These are phyloP conservation scores for Cyanoderma ruficeps DNA, from an alignment of 2,113 vertebrate species.

Conservation along the genomic window DNA sequence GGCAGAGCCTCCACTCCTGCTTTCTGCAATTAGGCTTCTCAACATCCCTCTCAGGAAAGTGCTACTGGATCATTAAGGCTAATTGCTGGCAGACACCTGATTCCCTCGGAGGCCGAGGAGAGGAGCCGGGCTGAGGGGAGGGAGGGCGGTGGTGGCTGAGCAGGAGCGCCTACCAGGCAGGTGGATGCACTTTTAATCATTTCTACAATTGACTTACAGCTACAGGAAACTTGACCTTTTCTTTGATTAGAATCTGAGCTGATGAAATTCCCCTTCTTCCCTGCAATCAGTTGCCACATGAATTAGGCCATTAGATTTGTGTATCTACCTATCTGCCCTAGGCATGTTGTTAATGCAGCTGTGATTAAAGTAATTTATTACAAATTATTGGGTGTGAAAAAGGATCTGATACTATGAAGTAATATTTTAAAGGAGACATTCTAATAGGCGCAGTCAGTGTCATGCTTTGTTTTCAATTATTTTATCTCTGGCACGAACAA, in stretches of 20 bases:
- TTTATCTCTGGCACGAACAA: background rate
- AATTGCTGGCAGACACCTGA: slow-evolving; percentile 50
- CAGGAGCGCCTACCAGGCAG: background rate
- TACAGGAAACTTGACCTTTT: slow-evolving; percentile 58
- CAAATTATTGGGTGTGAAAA: slow-evolving; percentile 47
- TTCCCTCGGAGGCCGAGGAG: background rate
- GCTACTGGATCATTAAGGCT: slow-evolving; percentile 48
- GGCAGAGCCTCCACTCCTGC: background rate
- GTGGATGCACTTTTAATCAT: slow-evolving; percentile 55
- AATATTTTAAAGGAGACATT: slow-evolving; percentile 9
- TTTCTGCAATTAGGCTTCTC: slow-evolving; percentile 44
- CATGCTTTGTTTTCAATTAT: slow-evolving; percentile 17
- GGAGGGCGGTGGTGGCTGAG: background rate
- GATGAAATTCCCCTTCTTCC: slow-evolving; percentile 32
- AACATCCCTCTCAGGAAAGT: slow-evolving; percentile 12
- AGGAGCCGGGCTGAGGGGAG: background rate
- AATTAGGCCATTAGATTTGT: slow-evolving; percentile 21
- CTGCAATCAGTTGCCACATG: slow-evolving; percentile 7
- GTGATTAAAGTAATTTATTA: slow-evolving; percentile 55
- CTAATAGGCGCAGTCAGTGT: background rate
- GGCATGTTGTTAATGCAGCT: slow-evolving; percentile 10
- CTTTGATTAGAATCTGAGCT: slow-evolving; percentile 57
- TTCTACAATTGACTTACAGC: slow-evolving; percentile 30
- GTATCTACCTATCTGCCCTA: background rate
- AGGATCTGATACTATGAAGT: background rate